These are phyloP conservation scores for Microctonus brassicae DNA, from an alignment of 2,888 invertebrate species.

Conservation along the genomic window DNA sequence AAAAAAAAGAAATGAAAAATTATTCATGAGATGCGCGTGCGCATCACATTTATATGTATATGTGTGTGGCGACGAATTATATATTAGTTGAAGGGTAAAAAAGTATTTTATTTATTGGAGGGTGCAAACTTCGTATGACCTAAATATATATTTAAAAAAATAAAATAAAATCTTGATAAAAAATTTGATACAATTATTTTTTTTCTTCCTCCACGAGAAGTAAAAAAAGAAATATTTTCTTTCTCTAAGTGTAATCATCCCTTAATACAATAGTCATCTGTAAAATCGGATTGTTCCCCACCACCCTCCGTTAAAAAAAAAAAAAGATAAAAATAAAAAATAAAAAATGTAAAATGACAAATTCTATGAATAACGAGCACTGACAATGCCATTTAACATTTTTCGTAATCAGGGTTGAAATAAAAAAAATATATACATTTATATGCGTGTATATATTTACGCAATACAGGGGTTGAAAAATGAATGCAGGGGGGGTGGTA, in stretches of 20 bases:
- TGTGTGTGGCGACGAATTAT: conserved; percentile 13
- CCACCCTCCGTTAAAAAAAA: neutral
- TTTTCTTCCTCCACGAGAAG: neutral
- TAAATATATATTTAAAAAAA: neutral
- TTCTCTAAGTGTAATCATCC: neutral
- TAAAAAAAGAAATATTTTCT: neutral
- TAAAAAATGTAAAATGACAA: conserved; percentile 28
- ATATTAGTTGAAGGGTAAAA: conserved; percentile 2
- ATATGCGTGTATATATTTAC: neutral
- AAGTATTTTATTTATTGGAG: conserved; percentile 15
- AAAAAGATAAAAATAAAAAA: neutral
- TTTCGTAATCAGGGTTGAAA: conserved; percentile 51
- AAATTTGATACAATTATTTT: conserved; percentile 5
- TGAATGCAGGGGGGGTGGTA: conserved; percentile 63
- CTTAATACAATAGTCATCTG: neutral
- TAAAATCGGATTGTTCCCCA: neutral
- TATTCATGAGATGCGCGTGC: conserved; percentile 64
- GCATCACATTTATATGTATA: neutral
- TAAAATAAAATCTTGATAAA: neutral
- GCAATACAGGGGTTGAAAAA: conserved; percentile 47
- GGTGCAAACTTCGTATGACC: neutral
- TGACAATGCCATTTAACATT: conserved; percentile 55
- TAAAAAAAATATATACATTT: neutral
- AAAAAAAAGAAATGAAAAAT: conserved; percentile 44
- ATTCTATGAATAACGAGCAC: conserved; percentile 50